These are phyloP conservation scores for Chymomyza caudatula DNA, from an alignment of 2,888 invertebrate species.

Conservation along the genomic window DNA sequence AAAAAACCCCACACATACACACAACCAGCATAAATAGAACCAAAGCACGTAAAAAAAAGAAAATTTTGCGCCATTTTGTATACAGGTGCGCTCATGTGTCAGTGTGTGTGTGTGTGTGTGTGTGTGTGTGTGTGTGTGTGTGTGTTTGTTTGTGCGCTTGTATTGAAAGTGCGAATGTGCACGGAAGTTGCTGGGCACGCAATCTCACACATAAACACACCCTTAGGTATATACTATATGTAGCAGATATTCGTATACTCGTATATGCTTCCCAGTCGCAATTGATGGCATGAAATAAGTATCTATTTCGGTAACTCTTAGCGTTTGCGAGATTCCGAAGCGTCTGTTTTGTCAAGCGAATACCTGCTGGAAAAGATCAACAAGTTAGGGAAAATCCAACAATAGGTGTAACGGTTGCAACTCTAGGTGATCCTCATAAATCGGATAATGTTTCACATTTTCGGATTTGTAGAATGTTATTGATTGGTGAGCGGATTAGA, in stretches of 20 bases:
- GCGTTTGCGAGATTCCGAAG: no score
- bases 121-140: slow-evolving; percentile 4
- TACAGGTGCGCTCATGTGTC: background rate
- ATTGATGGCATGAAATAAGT: background rate
- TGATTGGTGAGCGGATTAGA: no score
- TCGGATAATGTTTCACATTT: no score
- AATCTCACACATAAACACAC: slow-evolving; percentile 34
- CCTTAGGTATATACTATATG: slow-evolving; percentile 4
- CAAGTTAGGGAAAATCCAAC: no score
- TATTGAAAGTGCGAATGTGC: slow-evolving; percentile 55
- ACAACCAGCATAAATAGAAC: slow-evolving; percentile 62
- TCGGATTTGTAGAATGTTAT: no score
- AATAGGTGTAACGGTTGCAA: no score
- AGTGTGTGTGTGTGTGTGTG: slow-evolving; percentile 6
- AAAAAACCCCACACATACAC: no score
- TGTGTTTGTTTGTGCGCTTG: slow-evolving; percentile 1
- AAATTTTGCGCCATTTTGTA: slow-evolving; percentile 28
- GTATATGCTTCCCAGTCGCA: background rate
- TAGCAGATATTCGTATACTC: background rate
- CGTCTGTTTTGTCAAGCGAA: no score
- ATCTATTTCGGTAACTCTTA: background rate
- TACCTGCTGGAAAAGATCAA: no score
- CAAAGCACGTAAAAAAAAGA: slow-evolving; percentile 47
- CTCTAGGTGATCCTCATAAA: no score
- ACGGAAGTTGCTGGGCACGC: slow-evolving; percentile 41